Evolutionary conservation across 2,888 invertebrate species (phyloP), one percentile per base, ranked within the genome.

Genomic region (Stratiomys singularior): DNA sequence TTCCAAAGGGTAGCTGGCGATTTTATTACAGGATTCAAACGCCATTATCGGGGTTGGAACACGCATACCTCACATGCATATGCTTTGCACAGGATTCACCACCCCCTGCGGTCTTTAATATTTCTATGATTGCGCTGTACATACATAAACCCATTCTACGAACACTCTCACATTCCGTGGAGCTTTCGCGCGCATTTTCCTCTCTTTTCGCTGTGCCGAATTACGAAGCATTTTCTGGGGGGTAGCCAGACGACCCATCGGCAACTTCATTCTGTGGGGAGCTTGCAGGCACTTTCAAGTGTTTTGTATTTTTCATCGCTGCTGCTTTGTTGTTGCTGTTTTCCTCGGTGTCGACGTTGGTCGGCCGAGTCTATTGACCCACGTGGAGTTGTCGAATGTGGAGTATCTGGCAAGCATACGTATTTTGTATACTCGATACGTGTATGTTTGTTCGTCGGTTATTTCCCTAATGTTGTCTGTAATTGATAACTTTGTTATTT

Each of bases 311-410:
- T 37, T 66, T n/a, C 66, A 37, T 66, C 13, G 18, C 18, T 18
- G 11, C 11, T 18, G 27, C 25, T 66, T 66, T 18, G 25, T 64
- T 64, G 25, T 64, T 60, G 64, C 7, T 64, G 64, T 64, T 28
- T 4, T 30, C 25, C n/a, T n/a, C 56, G 44, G 13, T 44, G 44
- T 44, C 18, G 56, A 1, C 44, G 69, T 25, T 30, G 23, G 69
- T 21, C 69, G 69, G 46, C 60, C 60, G 74, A 74, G 74, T 74
- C 58, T 74, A 74, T 74, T 74, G 74, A 74, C 74, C 74, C 74
- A 74, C 74, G 74, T 74, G 74, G 58, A 60, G 27, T 56, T 27
- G 37, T 37, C 25, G 60, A 23, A 4, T 44, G 18, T 37, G n/a
- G 37, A 66, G 21, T 7, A 15, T 2, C 25, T 63, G n/a, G 23